A percentile compares a stretch with the other conserved stretches of the same genome.
These are phyloP conservation scores for Oreochromis mossambicus DNA, from an alignment of 2,797 vertebrate species.

Conservation along the genomic window DNA sequence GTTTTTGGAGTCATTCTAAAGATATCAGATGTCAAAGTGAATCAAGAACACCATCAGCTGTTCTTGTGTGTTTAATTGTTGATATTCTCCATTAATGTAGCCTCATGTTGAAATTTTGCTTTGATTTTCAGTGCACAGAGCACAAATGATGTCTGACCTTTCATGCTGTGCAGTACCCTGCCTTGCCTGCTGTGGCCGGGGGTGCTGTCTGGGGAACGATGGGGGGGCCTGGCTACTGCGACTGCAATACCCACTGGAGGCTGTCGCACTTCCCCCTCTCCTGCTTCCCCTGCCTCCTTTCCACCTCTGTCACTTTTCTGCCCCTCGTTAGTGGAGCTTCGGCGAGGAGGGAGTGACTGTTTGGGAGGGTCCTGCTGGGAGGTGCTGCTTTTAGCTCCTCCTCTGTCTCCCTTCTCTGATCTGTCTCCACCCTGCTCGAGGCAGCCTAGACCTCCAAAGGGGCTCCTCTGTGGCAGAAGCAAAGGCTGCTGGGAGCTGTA, in stretches of 20 bases:
- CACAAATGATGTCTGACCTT: slow-evolving; percentile 75
- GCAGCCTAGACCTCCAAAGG: slow-evolving; percentile 85
- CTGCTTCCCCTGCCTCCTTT: slow-evolving; percentile 72
- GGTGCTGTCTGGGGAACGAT: slow-evolving; percentile 78
- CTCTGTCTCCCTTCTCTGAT: slow-evolving; percentile 65
- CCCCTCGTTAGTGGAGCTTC: slow-evolving; percentile 77
- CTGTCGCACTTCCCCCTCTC: slow-evolving; percentile 90
- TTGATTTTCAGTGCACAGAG: slow-evolving; percentile 24
- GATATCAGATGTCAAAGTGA: not conserved
- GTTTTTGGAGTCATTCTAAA: not conserved
- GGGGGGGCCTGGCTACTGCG: slow-evolving; percentile 85
- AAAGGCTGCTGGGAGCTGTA: slow-evolving; percentile 90
- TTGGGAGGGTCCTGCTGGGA: slow-evolving; percentile 78
- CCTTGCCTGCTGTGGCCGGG: slow-evolving; percentile 79
- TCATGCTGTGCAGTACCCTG: slow-evolving; percentile 76
- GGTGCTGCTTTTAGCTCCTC: slow-evolving; percentile 66
- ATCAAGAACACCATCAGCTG: not conserved
- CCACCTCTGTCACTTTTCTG: slow-evolving; percentile 80
- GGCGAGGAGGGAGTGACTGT: slow-evolving; percentile 75
- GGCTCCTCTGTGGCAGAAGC: slow-evolving; percentile 86
- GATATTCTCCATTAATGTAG: not conserved
- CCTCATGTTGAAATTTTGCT: slow-evolving; percentile 5
- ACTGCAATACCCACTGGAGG: slow-evolving; percentile 94
- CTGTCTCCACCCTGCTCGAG: slow-evolving; percentile 83
- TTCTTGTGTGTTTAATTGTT: not conserved